Conservation (phyloP, 2,797 vertebrate species). For the Enoplosus armatus region DNA sequence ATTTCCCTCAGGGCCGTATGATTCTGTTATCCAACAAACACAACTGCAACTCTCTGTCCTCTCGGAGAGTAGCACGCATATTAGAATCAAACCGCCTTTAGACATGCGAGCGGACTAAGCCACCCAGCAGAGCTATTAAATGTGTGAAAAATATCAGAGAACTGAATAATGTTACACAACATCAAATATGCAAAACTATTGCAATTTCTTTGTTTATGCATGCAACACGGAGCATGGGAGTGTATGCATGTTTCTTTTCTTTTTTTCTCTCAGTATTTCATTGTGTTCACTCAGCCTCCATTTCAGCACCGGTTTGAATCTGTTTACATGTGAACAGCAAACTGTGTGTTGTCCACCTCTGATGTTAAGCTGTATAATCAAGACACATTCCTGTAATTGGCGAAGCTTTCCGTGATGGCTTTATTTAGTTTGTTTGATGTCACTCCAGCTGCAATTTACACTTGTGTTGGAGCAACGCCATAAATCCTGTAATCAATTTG, state of each 20-base stretch:
- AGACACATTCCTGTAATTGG: conserved; percentile 57
- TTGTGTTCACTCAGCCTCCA: conserved; percentile 4
- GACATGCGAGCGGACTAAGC: conserved; percentile 49
- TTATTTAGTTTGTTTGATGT: conserved; percentile 68
- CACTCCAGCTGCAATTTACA: conserved; percentile 67
- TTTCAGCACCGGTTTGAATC: conserved; percentile 10
- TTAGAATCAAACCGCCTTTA: conserved; percentile 61
- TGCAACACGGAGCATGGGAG: conserved; percentile 17
- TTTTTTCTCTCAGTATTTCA: conserved; percentile 9
- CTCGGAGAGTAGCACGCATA: conserved; percentile 46
- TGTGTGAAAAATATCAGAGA: not conserved
- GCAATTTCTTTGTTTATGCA: conserved; percentile 47
- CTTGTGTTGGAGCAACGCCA: conserved; percentile 59
- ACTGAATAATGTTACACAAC: conserved; percentile 12
- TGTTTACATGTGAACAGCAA: conserved; percentile 6
- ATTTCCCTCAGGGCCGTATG: conserved; percentile 75
- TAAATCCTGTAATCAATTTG: conserved; percentile 77
- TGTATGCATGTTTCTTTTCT: conserved; percentile 1
- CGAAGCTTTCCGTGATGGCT: conserved; percentile 49
- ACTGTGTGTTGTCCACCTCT: conserved; percentile 33
- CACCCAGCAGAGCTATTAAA: conserved; percentile 31
- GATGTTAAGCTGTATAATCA: conserved; percentile 62
- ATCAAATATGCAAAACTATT: conserved; percentile 48
- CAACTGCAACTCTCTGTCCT: conserved; percentile 59
- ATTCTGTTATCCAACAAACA: conserved; percentile 78